A percentile compares a stretch with the other conserved stretches of the same genome.
Evolutionary conservation across 2,888 invertebrate species (phyloP).

Genomic region (Asteroscopus sphinx): DNA sequence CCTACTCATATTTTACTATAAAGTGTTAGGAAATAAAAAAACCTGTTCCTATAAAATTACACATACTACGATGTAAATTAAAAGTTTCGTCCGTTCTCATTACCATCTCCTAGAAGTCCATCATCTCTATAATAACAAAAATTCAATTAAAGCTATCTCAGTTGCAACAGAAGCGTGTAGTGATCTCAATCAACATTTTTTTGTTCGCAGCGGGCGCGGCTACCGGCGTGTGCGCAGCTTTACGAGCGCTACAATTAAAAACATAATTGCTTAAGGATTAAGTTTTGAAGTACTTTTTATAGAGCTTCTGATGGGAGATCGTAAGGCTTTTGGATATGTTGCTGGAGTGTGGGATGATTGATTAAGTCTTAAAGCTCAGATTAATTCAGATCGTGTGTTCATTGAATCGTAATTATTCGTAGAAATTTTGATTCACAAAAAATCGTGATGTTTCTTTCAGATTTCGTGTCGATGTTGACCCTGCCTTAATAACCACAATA

Average conservation of each 20-base stretch:
- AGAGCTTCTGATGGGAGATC: constrained; percentile 28
- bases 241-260: constrained; percentile 67
- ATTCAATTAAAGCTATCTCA: constrained; percentile 48
- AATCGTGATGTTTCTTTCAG: neutral
- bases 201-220: constrained; percentile 51
- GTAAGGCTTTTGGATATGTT: neutral
- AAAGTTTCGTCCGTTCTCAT: constrained; percentile 9
- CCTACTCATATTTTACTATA: no score
- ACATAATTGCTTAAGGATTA: constrained; percentile 69
- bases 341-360: constrained; percentile 4
- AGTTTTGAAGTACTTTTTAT: constrained; percentile 58
- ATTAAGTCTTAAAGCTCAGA: constrained; percentile 1
- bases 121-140: constrained; percentile 42
- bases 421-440: neutral
- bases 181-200: constrained; percentile 64
- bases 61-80: constrained; percentile 3
- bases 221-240: constrained; percentile 57
- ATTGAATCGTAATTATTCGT: neutral
- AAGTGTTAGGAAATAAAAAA: neutral
- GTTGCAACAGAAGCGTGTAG: constrained; percentile 45
- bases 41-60: neutral
- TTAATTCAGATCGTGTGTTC: neutral
- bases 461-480: neutral
- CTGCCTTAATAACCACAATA: neutral
- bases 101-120: constrained; percentile 14